Evolutionary conservation across 2,888 invertebrate genomes (phyloP).

Genomic region (Apamea epomidion): DNA sequence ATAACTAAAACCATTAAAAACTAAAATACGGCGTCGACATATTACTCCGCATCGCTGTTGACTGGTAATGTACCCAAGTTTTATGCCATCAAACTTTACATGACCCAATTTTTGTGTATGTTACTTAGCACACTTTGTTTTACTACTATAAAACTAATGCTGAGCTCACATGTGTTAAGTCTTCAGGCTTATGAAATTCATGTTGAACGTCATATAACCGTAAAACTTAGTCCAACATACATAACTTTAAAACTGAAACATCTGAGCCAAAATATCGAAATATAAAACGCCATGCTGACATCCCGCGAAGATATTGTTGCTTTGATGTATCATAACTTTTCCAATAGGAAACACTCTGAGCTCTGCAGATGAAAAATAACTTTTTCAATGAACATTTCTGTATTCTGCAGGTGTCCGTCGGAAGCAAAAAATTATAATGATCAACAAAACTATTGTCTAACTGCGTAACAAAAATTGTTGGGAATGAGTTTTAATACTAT

Average conservation of each 20-base stretch:
- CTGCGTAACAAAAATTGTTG: constrained; percentile 9
- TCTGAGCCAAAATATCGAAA: constrained; percentile 11
- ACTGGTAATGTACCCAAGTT: background rate
- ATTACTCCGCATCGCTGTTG: background rate
- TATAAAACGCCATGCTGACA: constrained; percentile 22
- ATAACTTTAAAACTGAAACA: constrained; percentile 10
- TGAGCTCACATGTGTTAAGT: background rate
- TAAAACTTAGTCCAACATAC: background rate
- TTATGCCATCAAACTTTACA: background rate
- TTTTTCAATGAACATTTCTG: constrained; percentile 64
- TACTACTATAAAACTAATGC: background rate
- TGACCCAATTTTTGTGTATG: background rate
- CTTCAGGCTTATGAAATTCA: constrained; percentile 5
- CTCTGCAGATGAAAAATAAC: constrained; percentile 49
- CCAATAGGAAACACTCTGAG: constrained; percentile 58
- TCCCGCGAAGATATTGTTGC: constrained; percentile 32
- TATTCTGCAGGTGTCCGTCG: constrained; percentile 32
- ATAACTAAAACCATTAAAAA: background rate
- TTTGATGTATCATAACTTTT: constrained; percentile 63
- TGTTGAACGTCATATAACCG: background rate
- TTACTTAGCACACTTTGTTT: background rate
- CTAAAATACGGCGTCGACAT: background rate
- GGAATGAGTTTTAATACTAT: constrained; percentile 44
- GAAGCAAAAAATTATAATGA: constrained; percentile 28
- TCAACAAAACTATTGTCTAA: constrained; percentile 25